Conservation (phyloP, 2,797 vertebrate genomes). For the Danio tinwini region DNA sequence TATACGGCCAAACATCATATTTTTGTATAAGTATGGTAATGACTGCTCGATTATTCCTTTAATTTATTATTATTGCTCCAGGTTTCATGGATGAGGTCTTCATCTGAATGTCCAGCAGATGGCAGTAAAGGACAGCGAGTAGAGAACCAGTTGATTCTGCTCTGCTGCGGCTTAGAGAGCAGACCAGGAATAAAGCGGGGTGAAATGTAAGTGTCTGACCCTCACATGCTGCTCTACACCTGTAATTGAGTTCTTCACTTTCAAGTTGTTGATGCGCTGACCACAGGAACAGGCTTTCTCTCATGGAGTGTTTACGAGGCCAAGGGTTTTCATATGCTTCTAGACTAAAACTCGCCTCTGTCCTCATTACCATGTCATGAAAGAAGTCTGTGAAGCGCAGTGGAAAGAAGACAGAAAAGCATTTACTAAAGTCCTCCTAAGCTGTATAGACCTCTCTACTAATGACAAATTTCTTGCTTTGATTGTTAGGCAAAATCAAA, state of each 20-base stretch:
- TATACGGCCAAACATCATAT: too few relatives aligned
- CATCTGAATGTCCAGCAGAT: conserved; percentile 69
- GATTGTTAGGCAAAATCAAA: background rate
- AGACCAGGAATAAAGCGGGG: conserved; percentile 6
- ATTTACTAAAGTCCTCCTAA: background rate
- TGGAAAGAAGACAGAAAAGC: background rate
- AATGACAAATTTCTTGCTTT: background rate
- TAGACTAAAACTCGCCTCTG: background rate
- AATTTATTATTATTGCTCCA: too few relatives aligned
- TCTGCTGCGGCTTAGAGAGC: background rate
- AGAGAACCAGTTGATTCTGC: background rate
- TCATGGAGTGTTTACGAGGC: conserved; percentile 24
- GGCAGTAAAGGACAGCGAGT: conserved; percentile 70
- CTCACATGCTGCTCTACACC: conserved; percentile 31
- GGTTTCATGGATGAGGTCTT: background rate
- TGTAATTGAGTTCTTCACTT: conserved; percentile 36
- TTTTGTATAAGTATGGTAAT: too few relatives aligned
- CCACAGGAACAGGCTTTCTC: conserved; percentile 24
- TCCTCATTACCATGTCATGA: background rate
- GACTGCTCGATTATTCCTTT: too few relatives aligned
- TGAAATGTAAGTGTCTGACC: conserved; percentile 32
- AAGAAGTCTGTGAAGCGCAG: background rate
- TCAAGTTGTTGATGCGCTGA: conserved; percentile 16
- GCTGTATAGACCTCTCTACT: too few relatives aligned
- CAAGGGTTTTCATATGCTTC: conserved; percentile 8